Evolutionary conservation across 2,888 invertebrate genomes (phyloP).

Genomic region (Tetheella fluctuosa): DNA sequence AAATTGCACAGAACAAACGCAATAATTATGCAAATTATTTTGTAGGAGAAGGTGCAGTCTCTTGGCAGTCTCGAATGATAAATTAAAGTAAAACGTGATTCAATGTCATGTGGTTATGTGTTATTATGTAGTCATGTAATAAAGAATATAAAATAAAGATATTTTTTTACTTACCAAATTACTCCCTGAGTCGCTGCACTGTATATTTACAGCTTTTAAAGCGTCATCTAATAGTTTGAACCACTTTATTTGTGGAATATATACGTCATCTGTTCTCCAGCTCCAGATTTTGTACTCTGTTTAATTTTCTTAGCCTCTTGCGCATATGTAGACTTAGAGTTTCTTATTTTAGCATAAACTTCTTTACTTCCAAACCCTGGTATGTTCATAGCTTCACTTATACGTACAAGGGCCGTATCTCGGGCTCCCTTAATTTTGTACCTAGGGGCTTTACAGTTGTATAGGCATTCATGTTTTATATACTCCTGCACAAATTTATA

Average conservation of each 20-base stretch:
- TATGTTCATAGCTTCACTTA: constrained; percentile 25
- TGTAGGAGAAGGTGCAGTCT: no score
- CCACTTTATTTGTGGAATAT: constrained; percentile 19
- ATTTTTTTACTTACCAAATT: no score
- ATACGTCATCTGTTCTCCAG: constrained; percentile 14
- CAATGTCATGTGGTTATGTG: no score
- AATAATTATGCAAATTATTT: no score
- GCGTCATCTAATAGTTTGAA: constrained; percentile 18
- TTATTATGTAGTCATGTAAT: no score
- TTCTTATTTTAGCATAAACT: constrained; percentile 18
- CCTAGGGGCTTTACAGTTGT: constrained; percentile 21
- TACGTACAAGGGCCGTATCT: constrained; percentile 22
- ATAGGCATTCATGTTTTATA: constrained; percentile 25
- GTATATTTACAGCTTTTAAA: no score
- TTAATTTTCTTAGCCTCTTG: constrained; percentile 21
- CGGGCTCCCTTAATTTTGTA: constrained; percentile 21
- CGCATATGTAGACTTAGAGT: constrained; percentile 18
- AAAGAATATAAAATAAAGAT: no score
- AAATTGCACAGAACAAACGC: no score
- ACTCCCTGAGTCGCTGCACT: no score
- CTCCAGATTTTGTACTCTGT: constrained; percentile 17
- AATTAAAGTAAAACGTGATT: no score
- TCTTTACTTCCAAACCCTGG: constrained; percentile 22
- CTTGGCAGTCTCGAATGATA: no score
- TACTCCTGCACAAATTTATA: constrained; percentile 25